Evolutionary conservation across 2,113 vertebrate genomes (phyloP).

Genomic region (Tachysurus vachellii): DNA sequence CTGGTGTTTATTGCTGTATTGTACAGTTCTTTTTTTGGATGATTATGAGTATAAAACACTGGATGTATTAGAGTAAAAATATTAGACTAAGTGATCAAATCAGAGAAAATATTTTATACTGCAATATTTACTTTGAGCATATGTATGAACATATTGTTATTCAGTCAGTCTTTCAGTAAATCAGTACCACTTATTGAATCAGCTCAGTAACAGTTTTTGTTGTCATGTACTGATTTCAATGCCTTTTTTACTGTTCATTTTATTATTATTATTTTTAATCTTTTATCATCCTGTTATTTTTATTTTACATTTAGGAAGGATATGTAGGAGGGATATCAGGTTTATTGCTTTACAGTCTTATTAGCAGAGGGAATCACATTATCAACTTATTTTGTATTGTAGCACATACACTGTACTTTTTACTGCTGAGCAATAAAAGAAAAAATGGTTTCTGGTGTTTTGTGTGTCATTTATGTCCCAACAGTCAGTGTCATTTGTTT

Average conservation of each 20-base stretch:
- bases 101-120: constrained; percentile 61
- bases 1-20: constrained; percentile 60
- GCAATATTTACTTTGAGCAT: constrained; percentile 66
- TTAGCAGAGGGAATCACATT: constrained; percentile 63
- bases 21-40: constrained; percentile 53
- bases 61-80: constrained; percentile 55
- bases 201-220: constrained; percentile 58
- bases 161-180: constrained; percentile 58
- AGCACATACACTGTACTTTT: constrained; percentile 79
- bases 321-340: neutral
- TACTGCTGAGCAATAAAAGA: constrained; percentile 80
- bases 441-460: constrained; percentile 47
- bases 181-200: constrained; percentile 56
- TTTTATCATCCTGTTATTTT: constrained; percentile 57
- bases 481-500: neutral
- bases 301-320: constrained; percentile 60
- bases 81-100: constrained; percentile 57
- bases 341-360: constrained; percentile 55
- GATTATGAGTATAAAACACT: constrained; percentile 56
- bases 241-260: constrained; percentile 14
- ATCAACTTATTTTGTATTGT: constrained; percentile 74
- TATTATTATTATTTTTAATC: constrained; percentile 40
- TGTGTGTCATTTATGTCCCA: constrained; percentile 23
- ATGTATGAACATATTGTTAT: constrained; percentile 52
- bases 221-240: constrained; percentile 51